A percentile compares a stretch with the other conserved stretches of the same genome.
These are phyloP conservation scores for Drosophila tropicalis DNA, from an alignment of 1,140 invertebrate genomes.

Conservation along the genomic window DNA sequence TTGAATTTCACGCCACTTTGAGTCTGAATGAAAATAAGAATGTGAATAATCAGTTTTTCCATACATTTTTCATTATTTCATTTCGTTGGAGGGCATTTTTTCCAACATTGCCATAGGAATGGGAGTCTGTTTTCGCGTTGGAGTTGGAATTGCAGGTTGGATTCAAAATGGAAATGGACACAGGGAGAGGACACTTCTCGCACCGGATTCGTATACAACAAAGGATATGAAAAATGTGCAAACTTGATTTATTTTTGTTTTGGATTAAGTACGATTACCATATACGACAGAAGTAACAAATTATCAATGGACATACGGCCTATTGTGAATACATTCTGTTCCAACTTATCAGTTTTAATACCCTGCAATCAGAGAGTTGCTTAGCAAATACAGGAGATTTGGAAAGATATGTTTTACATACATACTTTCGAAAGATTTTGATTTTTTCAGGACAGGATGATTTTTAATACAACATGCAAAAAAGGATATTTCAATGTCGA, in stretches of 20 bases:
- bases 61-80: conserved; percentile 46
- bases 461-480: too few species aligned
- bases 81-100: conserved; percentile 25
- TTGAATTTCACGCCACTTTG: conserved; percentile 64
- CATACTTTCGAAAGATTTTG: too few species aligned
- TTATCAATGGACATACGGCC: background rate
- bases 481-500: background rate
- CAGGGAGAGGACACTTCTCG: background rate
- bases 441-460: too few species aligned
- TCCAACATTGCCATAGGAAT: background rate
- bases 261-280: conserved; percentile 9
- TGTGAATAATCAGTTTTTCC: conserved; percentile 52
- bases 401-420: too few species aligned
- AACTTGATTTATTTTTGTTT: background rate
- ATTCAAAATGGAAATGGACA: background rate
- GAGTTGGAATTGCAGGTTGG: background rate
- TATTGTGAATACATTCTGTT: background rate
- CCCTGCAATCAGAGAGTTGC: too few species aligned
- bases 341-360: background rate
- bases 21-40: conserved; percentile 40
- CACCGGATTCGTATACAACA: background rate
- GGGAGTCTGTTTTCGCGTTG: background rate
- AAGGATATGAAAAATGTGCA: background rate
- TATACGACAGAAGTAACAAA: background rate
- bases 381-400: too few species aligned